These are phyloP conservation scores for Gadus chalcogrammus DNA, from an alignment of 2,113 vertebrate genomes.

Conservation along the genomic window DNA sequence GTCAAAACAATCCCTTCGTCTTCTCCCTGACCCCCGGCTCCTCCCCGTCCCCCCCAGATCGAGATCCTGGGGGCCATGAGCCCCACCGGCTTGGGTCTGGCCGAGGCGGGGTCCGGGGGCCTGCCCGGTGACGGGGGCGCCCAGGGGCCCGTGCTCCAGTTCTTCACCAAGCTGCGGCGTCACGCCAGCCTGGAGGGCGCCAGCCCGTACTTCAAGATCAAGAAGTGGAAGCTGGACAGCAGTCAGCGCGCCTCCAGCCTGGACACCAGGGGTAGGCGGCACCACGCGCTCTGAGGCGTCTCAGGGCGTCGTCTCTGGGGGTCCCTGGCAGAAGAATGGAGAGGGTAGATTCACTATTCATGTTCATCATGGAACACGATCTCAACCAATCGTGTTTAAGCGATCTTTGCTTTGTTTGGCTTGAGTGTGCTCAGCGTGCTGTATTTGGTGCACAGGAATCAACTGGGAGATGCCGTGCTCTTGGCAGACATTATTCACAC, in stretches of 20 bases:
- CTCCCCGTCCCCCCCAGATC: slow-evolving; percentile 54
- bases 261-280: slow-evolving; percentile 87
- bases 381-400: background rate
- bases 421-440: slow-evolving; percentile 18
- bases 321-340: background rate
- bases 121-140: slow-evolving; percentile 13
- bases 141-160: slow-evolving; percentile 82
- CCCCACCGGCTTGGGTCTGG: slow-evolving; percentile 48
- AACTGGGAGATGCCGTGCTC: slow-evolving; percentile 48
- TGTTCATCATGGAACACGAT: background rate
- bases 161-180: slow-evolving; percentile 88
- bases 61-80: slow-evolving; percentile 58
- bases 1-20: slow-evolving; percentile 7
- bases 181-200: slow-evolving; percentile 92
- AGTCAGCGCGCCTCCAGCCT: slow-evolving; percentile 92
- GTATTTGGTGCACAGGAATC: slow-evolving; percentile 38
- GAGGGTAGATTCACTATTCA: background rate
- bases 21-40: slow-evolving; percentile 12
- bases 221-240: slow-evolving; percentile 94
- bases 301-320: slow-evolving; percentile 10
- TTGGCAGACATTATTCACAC: slow-evolving; percentile 30
- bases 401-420: slow-evolving; percentile 18
- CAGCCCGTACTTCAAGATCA: slow-evolving; percentile 95
- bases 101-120: slow-evolving; percentile 1
- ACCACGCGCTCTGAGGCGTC: slow-evolving; percentile 1